phyloP scores from a whole-genome alignment of 2,113 vertebrate species.

The Tachysurus fulvidraco region DNA sequence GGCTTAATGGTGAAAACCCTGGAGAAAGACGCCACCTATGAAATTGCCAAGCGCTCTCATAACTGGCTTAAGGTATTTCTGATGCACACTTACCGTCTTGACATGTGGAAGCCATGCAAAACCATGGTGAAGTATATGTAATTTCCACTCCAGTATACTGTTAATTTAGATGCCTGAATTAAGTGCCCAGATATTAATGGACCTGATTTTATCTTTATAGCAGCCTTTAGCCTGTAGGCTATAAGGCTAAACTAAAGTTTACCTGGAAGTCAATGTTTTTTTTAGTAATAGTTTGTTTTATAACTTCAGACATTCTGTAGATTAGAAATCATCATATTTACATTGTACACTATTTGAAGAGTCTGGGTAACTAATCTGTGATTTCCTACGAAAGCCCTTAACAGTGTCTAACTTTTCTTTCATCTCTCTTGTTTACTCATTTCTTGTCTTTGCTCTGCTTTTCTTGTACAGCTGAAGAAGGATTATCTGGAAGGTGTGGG shows the following conservation, averaged over 20 bases:
- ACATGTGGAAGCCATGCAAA: not conserved
- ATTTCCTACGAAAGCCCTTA: not conserved
- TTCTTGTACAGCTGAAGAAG: conserved; percentile 81
- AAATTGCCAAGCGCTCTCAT: conserved; percentile 90
- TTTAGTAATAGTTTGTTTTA: not conserved
- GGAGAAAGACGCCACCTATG: conserved; percentile 87
- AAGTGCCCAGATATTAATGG: not conserved
- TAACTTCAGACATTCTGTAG: not conserved
- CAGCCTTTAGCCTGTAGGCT: not conserved
- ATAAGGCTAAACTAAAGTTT: too few relatives aligned
- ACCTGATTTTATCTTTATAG: not conserved
- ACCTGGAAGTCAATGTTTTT: not conserved
- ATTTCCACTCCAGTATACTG: too few relatives aligned
- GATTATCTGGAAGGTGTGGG: conserved; percentile 89
- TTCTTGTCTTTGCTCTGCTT: not conserved
- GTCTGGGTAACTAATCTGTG: not conserved
- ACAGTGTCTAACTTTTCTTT: not conserved
- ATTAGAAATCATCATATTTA: not conserved
- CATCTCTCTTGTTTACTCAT: not conserved
- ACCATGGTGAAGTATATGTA: not conserved
- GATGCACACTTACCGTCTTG: not conserved
- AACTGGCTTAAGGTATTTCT: conserved; percentile 90
- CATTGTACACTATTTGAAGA: not conserved
- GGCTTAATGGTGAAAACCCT: conserved; percentile 92
- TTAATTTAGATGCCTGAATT: not conserved